Evolutionary conservation across 2,888 invertebrate species (phyloP).

Genomic region (Oxycera nigricornis): DNA sequence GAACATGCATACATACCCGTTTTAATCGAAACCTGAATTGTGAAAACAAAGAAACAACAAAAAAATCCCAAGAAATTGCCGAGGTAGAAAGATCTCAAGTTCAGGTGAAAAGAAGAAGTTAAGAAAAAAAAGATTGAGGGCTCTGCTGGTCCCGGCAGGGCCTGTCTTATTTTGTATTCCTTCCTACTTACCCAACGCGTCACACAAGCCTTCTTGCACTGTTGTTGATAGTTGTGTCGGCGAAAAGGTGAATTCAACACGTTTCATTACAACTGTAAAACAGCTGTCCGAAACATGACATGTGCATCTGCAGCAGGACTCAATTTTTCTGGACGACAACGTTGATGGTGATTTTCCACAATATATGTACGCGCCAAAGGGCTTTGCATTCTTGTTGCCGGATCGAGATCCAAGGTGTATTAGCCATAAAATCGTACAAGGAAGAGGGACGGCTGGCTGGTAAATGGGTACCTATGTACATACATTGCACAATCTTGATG

Average conservation of each 20-base stretch:
- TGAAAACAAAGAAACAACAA: background rate
- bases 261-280: slow-evolving; percentile 38
- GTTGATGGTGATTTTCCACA: slow-evolving; percentile 1
- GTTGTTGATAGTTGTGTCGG: background rate
- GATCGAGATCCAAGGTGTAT: background rate
- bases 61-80: background rate
- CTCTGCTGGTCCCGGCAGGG: background rate
- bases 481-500: background rate
- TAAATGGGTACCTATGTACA: background rate
- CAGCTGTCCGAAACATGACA: slow-evolving; percentile 34
- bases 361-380: background rate
- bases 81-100: background rate
- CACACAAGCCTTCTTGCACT: background rate
- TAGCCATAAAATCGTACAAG: background rate
- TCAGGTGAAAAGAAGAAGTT: background rate
- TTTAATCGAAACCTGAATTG: background rate
- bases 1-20: background rate
- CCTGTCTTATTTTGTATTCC: too few species aligned
- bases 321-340: background rate
- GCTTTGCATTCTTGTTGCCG: background rate
- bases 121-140: background rate
- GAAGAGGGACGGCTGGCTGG: too few species aligned
- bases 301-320: slow-evolving; percentile 20
- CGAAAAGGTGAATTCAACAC: slow-evolving; percentile 24
- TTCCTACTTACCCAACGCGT: too few species aligned